Evolutionary conservation across 2,797 vertebrate genomes (phyloP), one percentile per base, ranked within the genome.

Genomic region (Hipposideros larvatus): DNA sequence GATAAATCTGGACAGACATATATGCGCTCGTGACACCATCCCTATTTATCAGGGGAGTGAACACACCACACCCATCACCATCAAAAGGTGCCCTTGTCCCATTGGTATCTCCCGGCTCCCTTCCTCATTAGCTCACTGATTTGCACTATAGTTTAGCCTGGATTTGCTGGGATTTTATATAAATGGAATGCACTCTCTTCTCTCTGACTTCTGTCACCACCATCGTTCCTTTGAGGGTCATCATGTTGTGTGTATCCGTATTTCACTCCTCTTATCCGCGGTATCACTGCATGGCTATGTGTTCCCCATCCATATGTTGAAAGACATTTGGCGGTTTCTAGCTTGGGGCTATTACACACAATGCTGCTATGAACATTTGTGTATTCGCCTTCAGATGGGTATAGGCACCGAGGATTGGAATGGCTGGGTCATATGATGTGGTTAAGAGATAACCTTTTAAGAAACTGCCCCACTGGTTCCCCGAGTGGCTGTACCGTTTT

Each of bases 41-140:
- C 63, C 71, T 22, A 0, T 26, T 55, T 0, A 13, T 5, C 22
- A 1, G 15, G 48, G 22, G 0, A 0, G 37, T 0, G n/a, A 48
- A 4, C 63, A 2, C 34, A 11, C 1, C 63, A 1, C 34, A 11
- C 1, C 59, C 26, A 0, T n/a, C 70, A 11, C 37, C 16, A n/a
- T 14, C 51, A 11, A 8, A 22, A 2, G 43, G 16, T 16, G 4
- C 65, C 73, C 31, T 3, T 0, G 16, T 9, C 55, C 14, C 8
- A 1, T 8, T 1, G 46, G 10, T 8, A 6, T 0, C 10, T 28
- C 48, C 59, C 73, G 24, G 0, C 7, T 14, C 53, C 18, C 22
- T 43, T 18, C 53, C 61, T 10, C 75, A 7, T 2, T 16, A 16
- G 8, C 66, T 85, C 77, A 11, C 78, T 7, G 4, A 74, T 41